A percentile compares a stretch with the other conserved stretches of the same genome.
Evolutionary conservation across 2,888 invertebrate genomes (phyloP).

Genomic region (Allophyes oxyacanthae): DNA sequence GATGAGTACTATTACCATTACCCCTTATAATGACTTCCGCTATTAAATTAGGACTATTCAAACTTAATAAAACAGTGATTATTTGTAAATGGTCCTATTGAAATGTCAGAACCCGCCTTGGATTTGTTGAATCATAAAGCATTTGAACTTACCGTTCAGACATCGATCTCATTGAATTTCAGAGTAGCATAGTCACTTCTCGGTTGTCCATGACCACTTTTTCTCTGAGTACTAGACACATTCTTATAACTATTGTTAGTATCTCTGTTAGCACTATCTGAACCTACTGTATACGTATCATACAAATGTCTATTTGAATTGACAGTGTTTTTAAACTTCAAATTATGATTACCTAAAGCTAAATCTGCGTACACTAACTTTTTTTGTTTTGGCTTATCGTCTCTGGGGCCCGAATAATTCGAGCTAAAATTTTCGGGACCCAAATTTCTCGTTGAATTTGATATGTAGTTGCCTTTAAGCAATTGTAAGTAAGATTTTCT

Average conservation of each 20-base stretch:
- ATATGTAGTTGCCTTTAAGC: constrained; percentile 86
- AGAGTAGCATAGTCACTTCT: constrained; percentile 86
- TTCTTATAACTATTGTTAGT: constrained; percentile 81
- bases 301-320: constrained; percentile 89
- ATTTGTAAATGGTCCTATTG: background rate
- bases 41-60: too few relatives aligned
- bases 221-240: constrained; percentile 71
- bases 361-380: constrained; percentile 88
- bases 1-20: too few relatives aligned
- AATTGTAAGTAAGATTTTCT: constrained; percentile 83
- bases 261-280: constrained; percentile 80
- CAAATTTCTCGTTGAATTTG: constrained; percentile 84
- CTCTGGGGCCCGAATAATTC: constrained; percentile 79
- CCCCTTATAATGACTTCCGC: too few relatives aligned
- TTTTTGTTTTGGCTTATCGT: constrained; percentile 85
- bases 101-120: constrained; percentile 9
- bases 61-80: too few relatives aligned
- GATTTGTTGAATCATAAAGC: background rate
- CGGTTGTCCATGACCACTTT: constrained; percentile 66
- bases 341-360: constrained; percentile 88
- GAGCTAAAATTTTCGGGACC: constrained; percentile 77
- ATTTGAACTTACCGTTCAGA: constrained; percentile 82
- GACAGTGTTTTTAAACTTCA: constrained; percentile 89
- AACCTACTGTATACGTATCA: constrained; percentile 85
- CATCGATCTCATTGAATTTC: constrained; percentile 88